A percentile compares a stretch with the other conserved stretches of the same genome.
phyloP scores from a whole-genome alignment of 2,888 invertebrate species.

The Agrochola macilenta region DNA sequence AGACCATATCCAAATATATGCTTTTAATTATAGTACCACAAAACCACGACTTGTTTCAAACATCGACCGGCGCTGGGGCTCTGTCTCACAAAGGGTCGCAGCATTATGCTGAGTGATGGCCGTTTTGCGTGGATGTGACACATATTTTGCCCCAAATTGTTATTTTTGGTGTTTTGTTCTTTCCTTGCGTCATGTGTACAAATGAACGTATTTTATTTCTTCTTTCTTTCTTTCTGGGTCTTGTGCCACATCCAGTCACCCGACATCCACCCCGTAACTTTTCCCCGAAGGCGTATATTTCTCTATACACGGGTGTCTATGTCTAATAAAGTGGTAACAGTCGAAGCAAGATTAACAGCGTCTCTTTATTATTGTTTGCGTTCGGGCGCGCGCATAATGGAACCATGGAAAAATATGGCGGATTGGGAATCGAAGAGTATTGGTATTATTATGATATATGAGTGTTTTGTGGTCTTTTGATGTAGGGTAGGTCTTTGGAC shows the following conservation, averaged over 20 bases:
- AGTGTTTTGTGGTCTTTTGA: constrained; percentile 37
- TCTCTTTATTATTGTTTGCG: constrained; percentile 86
- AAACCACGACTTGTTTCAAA: not conserved
- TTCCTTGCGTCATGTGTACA: no score
- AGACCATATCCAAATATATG: not conserved
- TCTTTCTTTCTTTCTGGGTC: no score
- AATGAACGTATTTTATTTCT: no score
- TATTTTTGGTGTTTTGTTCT: no score
- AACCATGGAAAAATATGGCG: constrained; percentile 53
- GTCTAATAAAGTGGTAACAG: constrained; percentile 90
- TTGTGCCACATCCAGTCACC: constrained; percentile 69
- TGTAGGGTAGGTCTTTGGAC: constrained; percentile 7
- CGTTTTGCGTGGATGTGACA: no score
- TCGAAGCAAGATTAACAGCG: constrained; percentile 89
- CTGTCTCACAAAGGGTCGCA: no score
- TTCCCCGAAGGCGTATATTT: constrained; percentile 87
- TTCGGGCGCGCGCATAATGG: constrained; percentile 75
- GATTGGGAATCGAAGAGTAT: constrained; percentile 53
- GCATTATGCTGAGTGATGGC: no score
- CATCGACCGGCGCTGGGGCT: not conserved
- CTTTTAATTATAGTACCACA: no score
- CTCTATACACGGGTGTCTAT: constrained; percentile 85
- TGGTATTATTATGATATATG: constrained; percentile 61
- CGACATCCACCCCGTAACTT: constrained; percentile 73
- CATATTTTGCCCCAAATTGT: no score